A percentile compares a stretch with the other conserved stretches of the same genome.
Evolutionary conservation across 2,888 invertebrate genomes (phyloP).

Genomic region (Octonoba sinensis): DNA sequence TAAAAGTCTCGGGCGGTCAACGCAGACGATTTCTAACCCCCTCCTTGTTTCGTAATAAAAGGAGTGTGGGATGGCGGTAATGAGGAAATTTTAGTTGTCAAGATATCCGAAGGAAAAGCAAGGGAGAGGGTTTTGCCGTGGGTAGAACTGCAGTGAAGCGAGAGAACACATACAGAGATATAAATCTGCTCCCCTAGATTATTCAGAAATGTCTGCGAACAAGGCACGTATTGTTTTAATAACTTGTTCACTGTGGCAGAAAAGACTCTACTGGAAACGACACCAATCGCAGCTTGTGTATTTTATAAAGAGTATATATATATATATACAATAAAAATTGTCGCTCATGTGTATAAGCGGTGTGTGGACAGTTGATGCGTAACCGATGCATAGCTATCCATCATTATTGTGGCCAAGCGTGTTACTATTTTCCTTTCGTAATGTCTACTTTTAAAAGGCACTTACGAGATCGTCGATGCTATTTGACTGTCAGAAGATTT

Average conservation of each 20-base stretch:
- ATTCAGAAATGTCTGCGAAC: slow-evolving; percentile 52
- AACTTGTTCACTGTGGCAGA: slow-evolving; percentile 62
- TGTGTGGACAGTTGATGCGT: slow-evolving; percentile 45
- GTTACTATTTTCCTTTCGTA: not conserved
- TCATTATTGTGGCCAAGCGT: slow-evolving; percentile 54
- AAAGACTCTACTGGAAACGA: slow-evolving; percentile 62
- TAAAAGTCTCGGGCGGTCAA: slow-evolving; percentile 57
- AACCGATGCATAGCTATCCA: slow-evolving; percentile 57
- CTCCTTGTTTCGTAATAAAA: slow-evolving; percentile 8
- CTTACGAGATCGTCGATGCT: slow-evolving; percentile 7
- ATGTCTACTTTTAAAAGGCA: not conserved
- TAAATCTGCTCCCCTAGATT: slow-evolving; percentile 60
- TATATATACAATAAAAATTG: slow-evolving; percentile 59
- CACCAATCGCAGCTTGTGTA: slow-evolving; percentile 25
- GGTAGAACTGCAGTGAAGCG: slow-evolving; percentile 5
- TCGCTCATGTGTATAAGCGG: slow-evolving; percentile 61
- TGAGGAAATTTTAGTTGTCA: slow-evolving; percentile 62
- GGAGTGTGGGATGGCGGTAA: slow-evolving; percentile 27
- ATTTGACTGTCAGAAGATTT: slow-evolving; percentile 54
- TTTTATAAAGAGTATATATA: slow-evolving; percentile 27
- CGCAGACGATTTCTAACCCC: slow-evolving; percentile 13
- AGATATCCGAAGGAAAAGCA: slow-evolving; percentile 51
- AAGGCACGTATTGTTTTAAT: slow-evolving; percentile 64
- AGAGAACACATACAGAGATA: slow-evolving; percentile 47
- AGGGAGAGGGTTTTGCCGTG: slow-evolving; percentile 8